phyloP scores from a whole-genome alignment of 2,113 vertebrate species.

The Nycticryphes semicollaris region DNA sequence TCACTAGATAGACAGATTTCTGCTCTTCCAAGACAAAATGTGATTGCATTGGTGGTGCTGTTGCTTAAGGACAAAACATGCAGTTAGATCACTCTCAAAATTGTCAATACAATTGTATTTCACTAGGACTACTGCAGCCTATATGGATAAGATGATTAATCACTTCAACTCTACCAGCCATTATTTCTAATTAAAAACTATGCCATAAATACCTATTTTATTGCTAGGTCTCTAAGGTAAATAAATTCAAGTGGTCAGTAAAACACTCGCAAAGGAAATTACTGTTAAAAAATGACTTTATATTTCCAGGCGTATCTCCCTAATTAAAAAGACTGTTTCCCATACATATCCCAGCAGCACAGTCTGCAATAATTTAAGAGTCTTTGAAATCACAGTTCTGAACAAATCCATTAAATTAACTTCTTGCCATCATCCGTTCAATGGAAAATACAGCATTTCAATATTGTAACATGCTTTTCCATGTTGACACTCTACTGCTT shows the following conservation, averaged over 20 bases:
- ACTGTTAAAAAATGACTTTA: conserved; percentile 70
- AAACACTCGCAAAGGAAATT: conserved; percentile 72
- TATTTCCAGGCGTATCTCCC: conserved; percentile 70
- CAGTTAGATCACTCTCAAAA: conserved; percentile 67
- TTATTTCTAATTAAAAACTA: conserved; percentile 95
- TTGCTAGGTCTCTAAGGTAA: conserved; percentile 77
- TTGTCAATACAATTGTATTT: conserved; percentile 71
- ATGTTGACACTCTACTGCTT: conserved; percentile 10
- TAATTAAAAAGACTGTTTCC: conserved; percentile 75
- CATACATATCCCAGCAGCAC: conserved; percentile 43
- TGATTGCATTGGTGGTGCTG: fast-evolving
- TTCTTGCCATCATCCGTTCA: conserved; percentile 38
- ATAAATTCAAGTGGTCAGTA: conserved; percentile 81
- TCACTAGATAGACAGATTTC: neutral
- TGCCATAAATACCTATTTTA: conserved; percentile 84
- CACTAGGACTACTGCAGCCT: conserved; percentile 63
- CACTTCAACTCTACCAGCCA: conserved; percentile 81
- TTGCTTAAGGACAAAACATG: conserved; percentile 69
- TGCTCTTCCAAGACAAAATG: neutral
- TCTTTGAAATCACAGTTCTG: conserved; percentile 51
- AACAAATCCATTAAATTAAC: conserved; percentile 42
- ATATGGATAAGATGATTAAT: conserved; percentile 84
- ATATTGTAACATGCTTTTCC: neutral
- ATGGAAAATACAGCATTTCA: conserved; percentile 26
- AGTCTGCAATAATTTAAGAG: conserved; percentile 50